phyloP scores from a whole-genome alignment of 2,113 vertebrate species.

The Silurus meridionalis region DNA sequence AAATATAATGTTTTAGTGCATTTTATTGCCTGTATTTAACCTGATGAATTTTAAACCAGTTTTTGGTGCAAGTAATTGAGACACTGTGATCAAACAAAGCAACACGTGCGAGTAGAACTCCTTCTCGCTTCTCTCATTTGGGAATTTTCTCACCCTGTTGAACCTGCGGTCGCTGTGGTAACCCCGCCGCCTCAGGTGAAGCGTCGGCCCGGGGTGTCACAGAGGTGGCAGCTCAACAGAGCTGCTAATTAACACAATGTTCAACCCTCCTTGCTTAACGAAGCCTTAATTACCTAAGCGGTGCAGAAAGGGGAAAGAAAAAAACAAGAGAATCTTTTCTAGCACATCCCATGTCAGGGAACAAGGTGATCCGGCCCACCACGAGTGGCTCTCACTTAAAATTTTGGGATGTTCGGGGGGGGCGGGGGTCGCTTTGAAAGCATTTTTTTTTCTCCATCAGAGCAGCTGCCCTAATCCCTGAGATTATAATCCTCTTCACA shows the following conservation, averaged over 20 bases:
- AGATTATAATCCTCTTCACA: slow-evolving; percentile 48
- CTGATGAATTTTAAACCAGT: not conserved
- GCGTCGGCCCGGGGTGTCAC: slow-evolving; percentile 32
- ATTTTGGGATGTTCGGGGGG: not conserved
- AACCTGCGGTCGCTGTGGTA: slow-evolving; percentile 36
- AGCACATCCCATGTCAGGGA: slow-evolving; percentile 1
- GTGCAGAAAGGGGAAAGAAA: slow-evolving; percentile 32
- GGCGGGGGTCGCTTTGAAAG: no score
- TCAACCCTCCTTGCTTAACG: slow-evolving; percentile 32
- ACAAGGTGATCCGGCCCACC: slow-evolving; percentile 53
- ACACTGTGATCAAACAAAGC: slow-evolving; percentile 40
- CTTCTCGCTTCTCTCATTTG: slow-evolving; percentile 19
- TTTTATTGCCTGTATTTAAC: not conserved
- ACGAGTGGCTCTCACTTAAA: slow-evolving; percentile 33
- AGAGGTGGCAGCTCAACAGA: slow-evolving; percentile 41
- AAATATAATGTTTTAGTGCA: not conserved
- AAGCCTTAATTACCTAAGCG: slow-evolving; percentile 45
- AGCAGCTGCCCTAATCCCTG: slow-evolving; percentile 46
- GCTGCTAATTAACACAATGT: slow-evolving; percentile 35
- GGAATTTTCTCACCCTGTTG: slow-evolving; percentile 35
- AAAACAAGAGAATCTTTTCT: slow-evolving; percentile 22
- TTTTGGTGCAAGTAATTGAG: not conserved
- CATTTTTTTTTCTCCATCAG: slow-evolving; percentile 30
- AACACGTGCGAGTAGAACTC: not conserved
- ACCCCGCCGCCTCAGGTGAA: slow-evolving; percentile 44